Base-by-base conservation (phyloP, 2,113 vertebrate species). In the Crotophaga sulcirostris region DNA sequence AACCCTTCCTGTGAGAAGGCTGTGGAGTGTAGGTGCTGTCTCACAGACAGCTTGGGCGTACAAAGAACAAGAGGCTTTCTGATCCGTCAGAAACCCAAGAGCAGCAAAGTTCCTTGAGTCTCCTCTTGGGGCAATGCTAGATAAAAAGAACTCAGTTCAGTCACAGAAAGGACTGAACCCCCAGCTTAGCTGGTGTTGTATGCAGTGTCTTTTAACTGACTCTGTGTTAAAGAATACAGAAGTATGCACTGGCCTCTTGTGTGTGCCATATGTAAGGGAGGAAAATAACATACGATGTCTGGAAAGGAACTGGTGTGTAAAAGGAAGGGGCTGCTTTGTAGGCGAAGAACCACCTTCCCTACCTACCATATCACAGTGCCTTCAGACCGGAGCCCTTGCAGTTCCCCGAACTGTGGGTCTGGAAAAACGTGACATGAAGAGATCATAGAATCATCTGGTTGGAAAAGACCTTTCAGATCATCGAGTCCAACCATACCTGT, bases 221-320 rank as follows among this genome's bases (percentile, higher is more conserved):
- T 33, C 15, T 34, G 2, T 2, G 16, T 20, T 63, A 16, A 63
- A 70, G 69, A 34, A 72, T 9, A 34, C 63, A 29, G 38, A 63
- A 12, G 3, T 44, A 4, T 34, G 16, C 13, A 19, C 52, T 54
- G 42, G 55, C 42, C 24, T 84, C 64, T 70, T 33, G 13, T 18
- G 2, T 5, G 34, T n/a, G 36, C 36, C 6, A 0, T 21, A 2
- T 16, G 21, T 31, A 77, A 55, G 38, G 28, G 23, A 87, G n/a
- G 52, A n/a, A 64, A 56, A 34, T 16, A n/a, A 52, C 0, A 0
- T 44, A 3, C 25, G 40, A 2, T 1, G 1, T 56, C 25, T 62
- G 36, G 28, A 64, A 78, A 70, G 69, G 64, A 77, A 11, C 21
- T 31, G 55, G 19, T 23, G 11, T 82, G 45, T 76, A n/a, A 87